A percentile compares a stretch with the other conserved stretches of the same genome.
Evolutionary conservation across 64 coral and sea anemone genomes (phyloP).

Genomic region (Dendrophyllia cribrosa): DNA sequence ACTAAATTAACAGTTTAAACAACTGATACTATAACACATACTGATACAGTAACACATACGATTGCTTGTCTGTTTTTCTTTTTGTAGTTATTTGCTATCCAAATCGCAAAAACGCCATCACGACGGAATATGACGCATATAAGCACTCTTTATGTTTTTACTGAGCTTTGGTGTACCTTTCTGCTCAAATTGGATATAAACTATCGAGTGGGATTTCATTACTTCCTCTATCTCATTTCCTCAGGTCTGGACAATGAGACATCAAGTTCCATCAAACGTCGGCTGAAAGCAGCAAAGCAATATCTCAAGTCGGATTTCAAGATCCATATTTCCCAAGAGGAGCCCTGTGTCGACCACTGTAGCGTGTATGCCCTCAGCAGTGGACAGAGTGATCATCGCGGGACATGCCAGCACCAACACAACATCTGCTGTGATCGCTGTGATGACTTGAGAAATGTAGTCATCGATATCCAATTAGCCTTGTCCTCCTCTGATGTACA

Average conservation of each 20-base stretch:
- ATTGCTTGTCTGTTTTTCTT: neutral
- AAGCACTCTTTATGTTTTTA: too few species aligned
- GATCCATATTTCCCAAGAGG: constrained; percentile 23
- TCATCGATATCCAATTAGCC: neutral
- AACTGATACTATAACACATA: too few species aligned
- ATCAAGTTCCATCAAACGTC: constrained; percentile 46
- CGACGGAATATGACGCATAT: too few species aligned
- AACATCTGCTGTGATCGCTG: constrained; percentile 25
- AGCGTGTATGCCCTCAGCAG: constrained; percentile 32
- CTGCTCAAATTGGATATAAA: neutral
- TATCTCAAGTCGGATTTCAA: constrained; percentile 70
- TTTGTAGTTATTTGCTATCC: too few species aligned
- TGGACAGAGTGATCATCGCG: neutral
- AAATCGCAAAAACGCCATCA: too few species aligned
- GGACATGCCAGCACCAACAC: constrained; percentile 14
- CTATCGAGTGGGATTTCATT: neutral
- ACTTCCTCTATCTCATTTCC: neutral
- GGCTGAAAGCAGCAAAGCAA: constrained; percentile 39
- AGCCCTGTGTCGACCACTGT: constrained; percentile 66
- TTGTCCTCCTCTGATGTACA: constrained; percentile 1
- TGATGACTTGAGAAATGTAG: constrained; percentile 24
- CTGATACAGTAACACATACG: neutral
- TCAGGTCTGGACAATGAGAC: constrained; percentile 28
- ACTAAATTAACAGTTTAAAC: too few species aligned
- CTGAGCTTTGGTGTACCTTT: too few species aligned